These are phyloP conservation scores for Poecilia velifera DNA, from an alignment of 2,797 vertebrate species.

Conservation along the genomic window DNA sequence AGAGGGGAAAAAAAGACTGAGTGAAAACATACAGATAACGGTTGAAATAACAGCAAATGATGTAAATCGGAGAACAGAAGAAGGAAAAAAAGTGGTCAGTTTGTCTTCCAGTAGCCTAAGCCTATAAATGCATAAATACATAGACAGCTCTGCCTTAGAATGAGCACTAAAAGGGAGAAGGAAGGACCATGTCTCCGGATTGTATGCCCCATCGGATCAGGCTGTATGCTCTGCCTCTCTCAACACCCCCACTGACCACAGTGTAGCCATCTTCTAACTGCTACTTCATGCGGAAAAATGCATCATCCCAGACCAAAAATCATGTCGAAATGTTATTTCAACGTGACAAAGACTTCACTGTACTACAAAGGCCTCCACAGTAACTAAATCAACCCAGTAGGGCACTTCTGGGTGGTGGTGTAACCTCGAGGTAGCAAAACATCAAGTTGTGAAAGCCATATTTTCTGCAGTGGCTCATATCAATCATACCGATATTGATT, in stretches of 20 bases:
- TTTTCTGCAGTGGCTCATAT: background rate
- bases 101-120: too few relatives aligned
- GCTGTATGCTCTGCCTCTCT: too few relatives aligned
- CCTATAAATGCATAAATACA: too few relatives aligned
- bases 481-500: background rate
- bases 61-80: too few relatives aligned
- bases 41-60: too few relatives aligned
- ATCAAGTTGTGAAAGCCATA: background rate
- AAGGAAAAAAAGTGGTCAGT: too few relatives aligned
- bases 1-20: too few relatives aligned
- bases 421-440: background rate
- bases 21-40: too few relatives aligned
- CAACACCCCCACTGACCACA: background rate
- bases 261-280: background rate
- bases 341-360: background rate
- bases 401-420: background rate
- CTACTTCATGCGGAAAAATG: background rate
- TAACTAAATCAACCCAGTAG: background rate
- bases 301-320: background rate
- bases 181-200: too few relatives aligned
- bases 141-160: too few relatives aligned
- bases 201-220: too few relatives aligned
- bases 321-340: background rate
- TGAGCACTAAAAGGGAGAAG: too few relatives aligned
- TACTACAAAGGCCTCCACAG: background rate